These are phyloP conservation scores for Gymnocheta viridis DNA, from an alignment of 2,888 invertebrate species.

Conservation along the genomic window DNA sequence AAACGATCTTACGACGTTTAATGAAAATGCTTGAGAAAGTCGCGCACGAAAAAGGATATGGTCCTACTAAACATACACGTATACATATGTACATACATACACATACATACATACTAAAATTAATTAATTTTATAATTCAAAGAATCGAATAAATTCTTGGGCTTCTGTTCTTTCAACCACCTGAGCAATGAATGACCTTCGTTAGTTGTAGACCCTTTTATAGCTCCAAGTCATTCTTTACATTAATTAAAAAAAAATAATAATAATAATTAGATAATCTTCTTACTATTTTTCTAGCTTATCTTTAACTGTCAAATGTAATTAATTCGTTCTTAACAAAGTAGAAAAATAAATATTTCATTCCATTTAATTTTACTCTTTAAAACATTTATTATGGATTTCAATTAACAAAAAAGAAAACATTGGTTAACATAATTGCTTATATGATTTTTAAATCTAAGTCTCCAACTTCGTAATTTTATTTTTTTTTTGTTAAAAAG, in stretches of 20 bases:
- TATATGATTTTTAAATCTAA: constrained; percentile 5
- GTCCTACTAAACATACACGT: too few relatives aligned
- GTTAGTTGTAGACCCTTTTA: not conserved
- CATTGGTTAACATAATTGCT: constrained; percentile 26
- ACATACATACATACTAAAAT: too few relatives aligned
- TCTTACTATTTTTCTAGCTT: not conserved
- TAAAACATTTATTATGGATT: not conserved
- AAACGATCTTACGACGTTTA: too few relatives aligned
- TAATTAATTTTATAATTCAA: too few relatives aligned
- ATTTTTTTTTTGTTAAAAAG: not conserved
- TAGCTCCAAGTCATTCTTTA: not conserved
- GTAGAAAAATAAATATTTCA: not conserved
- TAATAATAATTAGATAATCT: not conserved
- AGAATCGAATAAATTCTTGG: not conserved
- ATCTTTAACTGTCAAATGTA: constrained; percentile 53
- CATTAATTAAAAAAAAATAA: not conserved
- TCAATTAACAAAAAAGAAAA: constrained; percentile 25
- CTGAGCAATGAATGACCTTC: not conserved
- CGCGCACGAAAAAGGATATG: too few relatives aligned
- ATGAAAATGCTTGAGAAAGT: too few relatives aligned
- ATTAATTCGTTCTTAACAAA: constrained; percentile 45
- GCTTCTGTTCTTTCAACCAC: not conserved
- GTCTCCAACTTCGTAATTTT: not conserved
- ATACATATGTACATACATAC: too few relatives aligned
- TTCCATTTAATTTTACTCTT: not conserved